Percentiles rank a stretch among this genome's conserved stretches.
phyloP scores from a whole-genome alignment of 1,140 invertebrate species.

The Drosophila elegans region DNA sequence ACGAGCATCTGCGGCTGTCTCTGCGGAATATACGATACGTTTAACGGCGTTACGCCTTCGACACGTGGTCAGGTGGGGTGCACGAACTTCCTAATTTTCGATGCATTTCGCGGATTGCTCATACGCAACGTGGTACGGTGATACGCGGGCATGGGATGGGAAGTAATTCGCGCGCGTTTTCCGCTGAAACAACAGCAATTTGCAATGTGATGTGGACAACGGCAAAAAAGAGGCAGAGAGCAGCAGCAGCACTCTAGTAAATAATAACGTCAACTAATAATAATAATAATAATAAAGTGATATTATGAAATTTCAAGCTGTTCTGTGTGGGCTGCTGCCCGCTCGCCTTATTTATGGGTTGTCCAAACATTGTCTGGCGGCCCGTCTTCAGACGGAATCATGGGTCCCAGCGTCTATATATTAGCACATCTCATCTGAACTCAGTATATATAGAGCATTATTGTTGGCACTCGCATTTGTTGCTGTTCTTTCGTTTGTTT shows the following conservation, averaged over 20 bases:
- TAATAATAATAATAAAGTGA: constrained; percentile 33
- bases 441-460: constrained; percentile 48
- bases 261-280: constrained; percentile 29
- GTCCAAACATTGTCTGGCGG: constrained; percentile 65
- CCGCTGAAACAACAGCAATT: constrained; percentile 57
- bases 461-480: constrained; percentile 63
- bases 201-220: constrained; percentile 50
- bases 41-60: constrained; percentile 58
- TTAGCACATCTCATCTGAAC: constrained; percentile 64
- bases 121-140: constrained; percentile 64
- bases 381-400: constrained; percentile 40
- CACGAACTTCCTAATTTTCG: constrained; percentile 8
- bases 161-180: constrained; percentile 49
- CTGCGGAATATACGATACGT: constrained; percentile 22
- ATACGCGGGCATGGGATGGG: neutral
- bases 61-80: constrained; percentile 44
- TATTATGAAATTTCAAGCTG: constrained; percentile 60
- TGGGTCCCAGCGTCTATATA: constrained; percentile 58
- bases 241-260: constrained; percentile 26
- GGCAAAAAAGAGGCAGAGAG: constrained; percentile 40
- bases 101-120: constrained; percentile 55
- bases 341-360: constrained; percentile 57
- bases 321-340: constrained; percentile 45
- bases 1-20: constrained; percentile 31
- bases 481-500: constrained; percentile 64